Evolutionary conservation across 1,140 invertebrate species (phyloP), one percentile per base, ranked within the genome.

Genomic region (Nephotettix cincticeps): DNA sequence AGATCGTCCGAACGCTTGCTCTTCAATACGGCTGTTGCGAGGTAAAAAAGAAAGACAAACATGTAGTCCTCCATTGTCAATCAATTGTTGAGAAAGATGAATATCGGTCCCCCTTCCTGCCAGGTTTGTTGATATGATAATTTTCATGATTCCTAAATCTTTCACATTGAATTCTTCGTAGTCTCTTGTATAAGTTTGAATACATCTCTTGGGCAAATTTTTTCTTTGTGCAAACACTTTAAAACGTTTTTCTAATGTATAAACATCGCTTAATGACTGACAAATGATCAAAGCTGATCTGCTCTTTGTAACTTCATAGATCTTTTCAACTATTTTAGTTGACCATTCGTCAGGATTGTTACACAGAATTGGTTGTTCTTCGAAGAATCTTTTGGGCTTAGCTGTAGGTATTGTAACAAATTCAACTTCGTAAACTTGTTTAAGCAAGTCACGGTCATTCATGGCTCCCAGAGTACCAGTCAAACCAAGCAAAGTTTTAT

Each of bases 51-150:
- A 75, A 0, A 82, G 65, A 69, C 75, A 76, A 0, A 82, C 81
- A 69, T 82, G 81, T 1, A 82, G 69, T 4, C 81, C 81, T 45
- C 80, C 81, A 21, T 66, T 71, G 9, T 68, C 30, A 25, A 74
- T 72, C 25, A 82, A 67, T 4, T 74, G 72, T 13, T 72, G 1
- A 9, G 75, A 75, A 1, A 78, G 74, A 65, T 80, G 79, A 21
- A 82, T 80, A 54, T 82, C 80, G 0, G 81, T 81, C 1, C 81
- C 81, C 40, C 81, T 73, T 63, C 81, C 81, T 13, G 81, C 80
- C 17, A 82, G 71, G 64, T 82, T 82, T n/a, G 81, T 82, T 23
- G 81, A 79, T 17, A 82, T 75, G n/a, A 82, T 79, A 9, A 81
- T 45, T 0, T 65, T 51, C 1, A 71, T 69, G 3, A 36, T 28